Conservation (phyloP, 2,797 vertebrate species). For the Chiropotes sagulatus region DNA sequence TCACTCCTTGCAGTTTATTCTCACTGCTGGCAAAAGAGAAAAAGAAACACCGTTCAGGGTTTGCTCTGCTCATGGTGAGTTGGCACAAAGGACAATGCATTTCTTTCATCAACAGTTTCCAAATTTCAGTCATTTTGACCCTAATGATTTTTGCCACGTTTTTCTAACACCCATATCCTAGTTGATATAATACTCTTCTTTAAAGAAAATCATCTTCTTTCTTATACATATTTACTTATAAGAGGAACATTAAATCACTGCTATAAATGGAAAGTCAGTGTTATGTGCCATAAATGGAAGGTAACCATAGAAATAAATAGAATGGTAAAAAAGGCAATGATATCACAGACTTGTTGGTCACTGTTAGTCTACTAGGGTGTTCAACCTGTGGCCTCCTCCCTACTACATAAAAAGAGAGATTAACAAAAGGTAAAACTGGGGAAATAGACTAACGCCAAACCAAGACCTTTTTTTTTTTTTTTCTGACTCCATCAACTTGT, state of each 20-base stretch:
- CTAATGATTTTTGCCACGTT: not conserved
- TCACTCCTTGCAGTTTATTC: not conserved
- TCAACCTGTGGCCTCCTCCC: not conserved
- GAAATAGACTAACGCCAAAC: not conserved
- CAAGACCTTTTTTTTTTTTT: not conserved
- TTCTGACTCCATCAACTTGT: not conserved
- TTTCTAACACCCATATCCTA: not conserved
- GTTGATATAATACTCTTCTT: not conserved
- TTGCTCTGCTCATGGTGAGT: not conserved
- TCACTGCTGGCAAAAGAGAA: not conserved
- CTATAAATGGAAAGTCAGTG: not conserved
- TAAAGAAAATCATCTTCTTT: not conserved
- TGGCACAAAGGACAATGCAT: not conserved
- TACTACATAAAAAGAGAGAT: not conserved
- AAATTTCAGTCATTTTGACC: not conserved
- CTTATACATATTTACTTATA: not conserved
- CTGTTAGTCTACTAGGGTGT: not conserved
- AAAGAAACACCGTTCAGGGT: not conserved
- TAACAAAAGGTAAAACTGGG: not conserved
- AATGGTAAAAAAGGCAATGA: not conserved
- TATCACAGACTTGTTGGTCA: not conserved
- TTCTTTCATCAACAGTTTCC: not conserved
- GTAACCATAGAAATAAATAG: not conserved
- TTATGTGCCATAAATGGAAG: not conserved
- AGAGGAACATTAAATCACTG: not conserved